Conservation (phyloP, 92 coral and sea anemone genomes). For the Porites divaricata region DNA sequence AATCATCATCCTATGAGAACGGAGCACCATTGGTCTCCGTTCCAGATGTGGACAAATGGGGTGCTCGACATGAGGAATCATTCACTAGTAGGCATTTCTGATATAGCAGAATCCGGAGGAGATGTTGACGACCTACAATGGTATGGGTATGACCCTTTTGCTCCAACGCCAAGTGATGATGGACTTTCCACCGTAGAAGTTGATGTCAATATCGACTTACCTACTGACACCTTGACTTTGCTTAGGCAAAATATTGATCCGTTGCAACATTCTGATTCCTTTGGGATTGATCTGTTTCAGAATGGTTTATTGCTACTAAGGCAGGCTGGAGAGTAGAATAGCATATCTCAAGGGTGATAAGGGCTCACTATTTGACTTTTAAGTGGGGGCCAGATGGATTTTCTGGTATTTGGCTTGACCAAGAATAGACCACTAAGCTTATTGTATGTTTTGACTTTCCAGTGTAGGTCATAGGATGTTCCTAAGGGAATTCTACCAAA, state of each 20-base stretch:
- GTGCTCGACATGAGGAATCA: slow-evolving; percentile 47
- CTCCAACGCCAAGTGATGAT: slow-evolving; percentile 35
- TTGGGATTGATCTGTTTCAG: slow-evolving; percentile 31
- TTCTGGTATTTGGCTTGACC: too few species aligned
- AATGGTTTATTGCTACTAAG: slow-evolving; percentile 16
- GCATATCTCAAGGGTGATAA: too few species aligned
- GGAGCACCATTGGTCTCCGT: slow-evolving; percentile 59
- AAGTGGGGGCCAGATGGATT: too few species aligned
- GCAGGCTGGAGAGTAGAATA: slow-evolving; percentile 15
- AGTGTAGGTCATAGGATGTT: too few species aligned
- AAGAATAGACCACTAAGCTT: too few species aligned
- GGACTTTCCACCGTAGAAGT: slow-evolving; percentile 42
- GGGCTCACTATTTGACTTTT: too few species aligned
- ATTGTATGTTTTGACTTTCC: too few species aligned
- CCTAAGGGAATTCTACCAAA: too few species aligned
- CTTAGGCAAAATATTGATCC: slow-evolving; percentile 40
- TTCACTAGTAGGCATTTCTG: slow-evolving; percentile 9
- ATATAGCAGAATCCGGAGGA: slow-evolving; percentile 13
- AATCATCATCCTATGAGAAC: slow-evolving; percentile 64
- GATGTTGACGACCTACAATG: slow-evolving; percentile 32
- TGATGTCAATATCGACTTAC: slow-evolving; percentile 22
- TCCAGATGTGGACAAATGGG: slow-evolving; percentile 59
- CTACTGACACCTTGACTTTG: slow-evolving; percentile 2
- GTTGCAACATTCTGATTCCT: slow-evolving; percentile 26
- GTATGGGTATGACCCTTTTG: slow-evolving; percentile 53